Evolutionary conservation across 2,888 invertebrate species (phyloP).

Genomic region (Hipparchia semele): DNA sequence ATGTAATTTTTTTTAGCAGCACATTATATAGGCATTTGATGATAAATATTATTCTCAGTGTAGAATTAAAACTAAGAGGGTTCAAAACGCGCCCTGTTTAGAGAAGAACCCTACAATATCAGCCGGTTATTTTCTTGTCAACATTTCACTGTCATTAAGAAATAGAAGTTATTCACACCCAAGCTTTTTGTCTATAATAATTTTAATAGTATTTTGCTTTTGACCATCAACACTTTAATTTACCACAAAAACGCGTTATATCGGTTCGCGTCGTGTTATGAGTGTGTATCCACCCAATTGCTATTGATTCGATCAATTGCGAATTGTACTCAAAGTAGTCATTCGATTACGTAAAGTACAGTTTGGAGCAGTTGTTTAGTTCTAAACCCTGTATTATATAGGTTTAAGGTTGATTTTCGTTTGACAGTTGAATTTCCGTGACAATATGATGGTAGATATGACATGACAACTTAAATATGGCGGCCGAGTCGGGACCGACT

Average conservation of each 20-base stretch:
- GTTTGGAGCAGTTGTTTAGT: constrained; percentile 40
- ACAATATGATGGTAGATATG: constrained; percentile 32
- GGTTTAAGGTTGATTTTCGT: constrained; percentile 57
- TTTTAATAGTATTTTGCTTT: too few species aligned
- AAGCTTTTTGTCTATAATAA: too few species aligned
- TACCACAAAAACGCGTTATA: neutral
- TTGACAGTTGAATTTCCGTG: constrained; percentile 23
- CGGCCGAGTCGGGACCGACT: constrained; percentile 39
- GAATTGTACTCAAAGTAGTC: constrained; percentile 67
- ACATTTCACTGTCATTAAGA: too few species aligned
- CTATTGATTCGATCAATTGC: constrained; percentile 51
- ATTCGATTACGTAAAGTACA: constrained; percentile 56
- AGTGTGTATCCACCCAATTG: neutral
- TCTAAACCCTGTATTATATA: constrained; percentile 65
- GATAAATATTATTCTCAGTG: neutral
- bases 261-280: neutral
- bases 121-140: too few species aligned
- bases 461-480: constrained; percentile 13
- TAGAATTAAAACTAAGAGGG: neutral
- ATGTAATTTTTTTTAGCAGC: too few species aligned
- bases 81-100: neutral
- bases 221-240: neutral
- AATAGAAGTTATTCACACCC: too few species aligned
- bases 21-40: too few species aligned
- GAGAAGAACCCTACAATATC: neutral